phyloP scores from a whole-genome alignment of 1,140 invertebrate species.

The Babylonia areolata region DNA sequence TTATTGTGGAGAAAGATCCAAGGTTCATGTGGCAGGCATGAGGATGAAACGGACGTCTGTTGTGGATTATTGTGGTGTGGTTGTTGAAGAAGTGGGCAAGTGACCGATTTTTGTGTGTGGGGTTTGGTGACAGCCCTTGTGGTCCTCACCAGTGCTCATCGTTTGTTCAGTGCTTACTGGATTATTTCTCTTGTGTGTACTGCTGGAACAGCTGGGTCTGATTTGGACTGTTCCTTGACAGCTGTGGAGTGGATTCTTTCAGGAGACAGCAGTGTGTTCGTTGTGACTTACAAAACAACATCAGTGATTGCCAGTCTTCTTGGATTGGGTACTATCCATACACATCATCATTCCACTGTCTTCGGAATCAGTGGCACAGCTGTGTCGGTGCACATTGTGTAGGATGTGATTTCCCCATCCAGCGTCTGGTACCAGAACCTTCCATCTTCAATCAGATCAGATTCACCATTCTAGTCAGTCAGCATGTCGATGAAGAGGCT shows the following conservation, averaged over 20 bases:
- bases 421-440: too few species aligned
- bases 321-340: too few species aligned
- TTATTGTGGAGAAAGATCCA: background rate
- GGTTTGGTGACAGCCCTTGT: background rate
- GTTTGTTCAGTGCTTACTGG: background rate
- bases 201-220: background rate
- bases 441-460: too few species aligned
- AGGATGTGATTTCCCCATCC: too few species aligned
- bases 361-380: too few species aligned
- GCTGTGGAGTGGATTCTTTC: background rate
- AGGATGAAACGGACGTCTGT: background rate
- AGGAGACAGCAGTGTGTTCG: background rate
- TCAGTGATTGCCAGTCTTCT: too few species aligned
- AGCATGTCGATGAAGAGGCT: slow-evolving; percentile 16
- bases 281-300: background rate
- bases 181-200: background rate
- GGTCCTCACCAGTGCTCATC: background rate
- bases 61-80: background rate
- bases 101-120: background rate
- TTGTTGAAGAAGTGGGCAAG: background rate
- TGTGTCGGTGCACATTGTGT: too few species aligned
- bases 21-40: background rate
- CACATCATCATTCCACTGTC: too few species aligned
- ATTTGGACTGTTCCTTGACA: background rate
- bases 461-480: background rate